Conservation (phyloP, 2,797 vertebrate genomes). For the Decapterus maruadsi region DNA sequence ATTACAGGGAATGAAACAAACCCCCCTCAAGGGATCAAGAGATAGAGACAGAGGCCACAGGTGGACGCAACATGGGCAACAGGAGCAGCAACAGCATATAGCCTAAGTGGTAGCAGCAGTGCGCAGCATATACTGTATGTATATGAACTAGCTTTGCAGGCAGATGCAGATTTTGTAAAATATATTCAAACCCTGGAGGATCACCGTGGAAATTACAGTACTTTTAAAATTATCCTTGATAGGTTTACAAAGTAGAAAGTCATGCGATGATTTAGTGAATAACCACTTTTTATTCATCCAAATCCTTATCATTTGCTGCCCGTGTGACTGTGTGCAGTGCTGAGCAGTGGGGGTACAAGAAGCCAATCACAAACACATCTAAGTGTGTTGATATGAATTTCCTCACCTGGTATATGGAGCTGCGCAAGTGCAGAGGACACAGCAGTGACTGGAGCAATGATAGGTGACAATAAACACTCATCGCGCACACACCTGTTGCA, state of each 20-base stretch:
- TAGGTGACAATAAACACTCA: constrained; percentile 32
- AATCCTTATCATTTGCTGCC: constrained; percentile 38
- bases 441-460: constrained; percentile 32
- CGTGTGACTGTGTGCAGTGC: constrained; percentile 12
- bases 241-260: constrained; percentile 42
- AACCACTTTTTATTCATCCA: constrained; percentile 30
- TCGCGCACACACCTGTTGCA: constrained; percentile 32
- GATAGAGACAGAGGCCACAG: too few species aligned
- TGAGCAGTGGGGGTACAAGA: constrained; percentile 25
- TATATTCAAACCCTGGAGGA: constrained; percentile 13
- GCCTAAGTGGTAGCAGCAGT: too few species aligned
- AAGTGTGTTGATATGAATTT: constrained; percentile 44
- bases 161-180: constrained; percentile 9
- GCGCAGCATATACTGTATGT: too few species aligned
- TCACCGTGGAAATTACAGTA: constrained; percentile 22
- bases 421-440: constrained; percentile 32
- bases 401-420: constrained; percentile 18
- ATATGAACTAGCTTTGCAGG: too few species aligned
- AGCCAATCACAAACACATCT: constrained; percentile 50
- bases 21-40: too few species aligned
- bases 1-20: too few species aligned
- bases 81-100: too few species aligned
- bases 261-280: constrained; percentile 17
- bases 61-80: too few species aligned
- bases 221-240: constrained; percentile 40